Base-by-base conservation (phyloP, 2,113 vertebrate genomes). In the Alces alces region DNA sequence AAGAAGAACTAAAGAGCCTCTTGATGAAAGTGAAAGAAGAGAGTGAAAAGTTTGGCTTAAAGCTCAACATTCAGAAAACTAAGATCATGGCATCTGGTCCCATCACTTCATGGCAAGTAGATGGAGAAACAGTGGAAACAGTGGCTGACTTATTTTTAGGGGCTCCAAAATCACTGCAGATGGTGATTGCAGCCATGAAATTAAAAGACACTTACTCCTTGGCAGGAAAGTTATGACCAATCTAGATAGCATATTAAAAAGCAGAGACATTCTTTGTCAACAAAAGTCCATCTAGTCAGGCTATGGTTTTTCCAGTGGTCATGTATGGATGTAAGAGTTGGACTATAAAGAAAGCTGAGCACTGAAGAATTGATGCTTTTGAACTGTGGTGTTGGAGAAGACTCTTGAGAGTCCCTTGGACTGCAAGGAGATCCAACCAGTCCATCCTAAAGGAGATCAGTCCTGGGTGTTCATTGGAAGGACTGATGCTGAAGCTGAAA, bases 351-450 rank as follows among this genome's bases (percentile, higher is more conserved):
- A 64, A 64, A 17, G 15, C 61, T n/a, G 61, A 64, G 30, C 0
- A 0, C 30, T 0, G 0, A 17, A 64, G 7, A n/a, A 64, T 17
- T n/a, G 61, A 64, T n/a, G 30, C 15, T 64, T 17, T 64, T 1
- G 15, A 64, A 64, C 15, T 64, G 7, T 64, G 61, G 7, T 64
- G 61, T 64, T 64, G 30, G 14, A 33, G 60, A 64, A 64, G 61
- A 64, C 15, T 64, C 33, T 64, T n/a, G 16, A 66, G 61, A 66
- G 30, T 66, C 16, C 33, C 16, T 33, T 66, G 61, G 16, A 66
- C 1, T 66, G 33, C 33, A n/a, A n/a, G 33, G 33, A 66, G 61
- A 66, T 66, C 16, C 61, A n/a, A 19, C 33, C 33, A n/a, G 61
- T n/a, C 15, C 16, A 66, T 66, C 3, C 33, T 66, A 66, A n/a